Percentiles rank a stretch among this genome's conserved stretches.
Conservation (phyloP, 2,113 vertebrate genomes). For the Notothenia coriiceps region DNA sequence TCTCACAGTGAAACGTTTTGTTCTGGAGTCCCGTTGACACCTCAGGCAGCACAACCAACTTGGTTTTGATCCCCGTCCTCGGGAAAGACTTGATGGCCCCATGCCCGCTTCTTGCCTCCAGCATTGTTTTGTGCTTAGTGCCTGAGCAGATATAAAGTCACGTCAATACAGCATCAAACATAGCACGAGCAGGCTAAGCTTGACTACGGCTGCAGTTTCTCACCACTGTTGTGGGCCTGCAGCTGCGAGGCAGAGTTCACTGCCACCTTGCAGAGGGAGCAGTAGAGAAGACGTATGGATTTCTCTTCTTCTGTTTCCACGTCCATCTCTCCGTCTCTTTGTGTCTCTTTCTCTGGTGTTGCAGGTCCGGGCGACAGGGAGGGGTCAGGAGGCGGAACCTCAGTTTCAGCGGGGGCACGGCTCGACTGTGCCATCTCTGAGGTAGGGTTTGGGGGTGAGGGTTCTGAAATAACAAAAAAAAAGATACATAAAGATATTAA, state of each 20-base stretch:
- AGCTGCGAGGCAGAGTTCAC: slow-evolving; percentile 98
- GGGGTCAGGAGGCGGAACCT: slow-evolving; percentile 29
- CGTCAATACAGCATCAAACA: not conserved
- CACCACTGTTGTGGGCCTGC: slow-evolving; percentile 98
- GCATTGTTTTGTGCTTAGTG: slow-evolving; percentile 99
- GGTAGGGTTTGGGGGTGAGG: slow-evolving; percentile 2
- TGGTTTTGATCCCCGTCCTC: slow-evolving; percentile 92
- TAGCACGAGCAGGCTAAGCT: too few species aligned
- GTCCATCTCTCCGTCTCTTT: slow-evolving; percentile 38
- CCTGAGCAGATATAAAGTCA: slow-evolving; percentile 80
- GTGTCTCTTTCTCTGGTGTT: slow-evolving; percentile 43
- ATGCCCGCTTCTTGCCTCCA: slow-evolving; percentile 94
- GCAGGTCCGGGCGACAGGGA: slow-evolving; percentile 32
- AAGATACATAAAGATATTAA: not conserved
- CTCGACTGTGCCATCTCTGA: slow-evolving; percentile 26
- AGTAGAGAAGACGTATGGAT: slow-evolving; percentile 94
- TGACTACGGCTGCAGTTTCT: slow-evolving; percentile 59
- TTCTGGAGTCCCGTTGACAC: slow-evolving; percentile 93
- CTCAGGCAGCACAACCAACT: slow-evolving; percentile 84
- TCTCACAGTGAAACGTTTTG: slow-evolving; percentile 99
- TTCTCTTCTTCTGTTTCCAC: slow-evolving; percentile 94
- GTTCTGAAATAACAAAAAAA: slow-evolving; percentile 17
- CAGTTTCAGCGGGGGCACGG: slow-evolving; percentile 27
- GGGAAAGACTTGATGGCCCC: slow-evolving; percentile 99
- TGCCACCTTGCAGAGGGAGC: slow-evolving; percentile 97